Evolutionary conservation across 2,888 invertebrate genomes (phyloP).

Genomic region (Cerceris ruficornis): DNA sequence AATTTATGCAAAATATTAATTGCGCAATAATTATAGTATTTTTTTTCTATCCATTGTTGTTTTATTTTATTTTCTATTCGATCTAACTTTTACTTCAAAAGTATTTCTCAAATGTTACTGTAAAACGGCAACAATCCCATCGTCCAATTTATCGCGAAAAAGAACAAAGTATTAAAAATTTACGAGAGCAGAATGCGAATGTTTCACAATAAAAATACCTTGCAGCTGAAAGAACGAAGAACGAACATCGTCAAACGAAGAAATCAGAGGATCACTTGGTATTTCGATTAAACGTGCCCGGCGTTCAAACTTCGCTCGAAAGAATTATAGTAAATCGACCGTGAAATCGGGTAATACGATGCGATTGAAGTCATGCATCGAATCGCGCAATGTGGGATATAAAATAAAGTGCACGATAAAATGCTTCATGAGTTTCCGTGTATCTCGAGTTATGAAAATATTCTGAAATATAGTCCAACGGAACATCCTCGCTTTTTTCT

Average conservation of each 20-base stretch:
- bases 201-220: neutral
- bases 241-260: constrained; percentile 16
- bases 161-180: too few relatives aligned
- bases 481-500: too few relatives aligned
- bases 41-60: too few relatives aligned
- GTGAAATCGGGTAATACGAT: constrained; percentile 29
- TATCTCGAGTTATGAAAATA: neutral
- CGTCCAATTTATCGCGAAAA: too few relatives aligned
- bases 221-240: constrained; percentile 12
- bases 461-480: constrained; percentile 2
- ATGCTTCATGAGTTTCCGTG: neutral
- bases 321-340: constrained; percentile 33
- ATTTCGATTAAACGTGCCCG: constrained; percentile 36
- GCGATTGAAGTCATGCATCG: constrained; percentile 29
- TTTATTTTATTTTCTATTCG: too few relatives aligned
- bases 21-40: too few relatives aligned
- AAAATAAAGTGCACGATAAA: constrained; percentile 5
- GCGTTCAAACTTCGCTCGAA: constrained; percentile 35
- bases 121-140: too few relatives aligned
- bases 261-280: constrained; percentile 22
- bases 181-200: too few relatives aligned
- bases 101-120: too few relatives aligned
- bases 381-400: constrained; percentile 9
- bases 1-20: too few relatives aligned
- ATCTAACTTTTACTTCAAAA: too few relatives aligned